These are phyloP conservation scores for Pica pica DNA, from an alignment of 2,113 vertebrate genomes.

Conservation along the genomic window DNA sequence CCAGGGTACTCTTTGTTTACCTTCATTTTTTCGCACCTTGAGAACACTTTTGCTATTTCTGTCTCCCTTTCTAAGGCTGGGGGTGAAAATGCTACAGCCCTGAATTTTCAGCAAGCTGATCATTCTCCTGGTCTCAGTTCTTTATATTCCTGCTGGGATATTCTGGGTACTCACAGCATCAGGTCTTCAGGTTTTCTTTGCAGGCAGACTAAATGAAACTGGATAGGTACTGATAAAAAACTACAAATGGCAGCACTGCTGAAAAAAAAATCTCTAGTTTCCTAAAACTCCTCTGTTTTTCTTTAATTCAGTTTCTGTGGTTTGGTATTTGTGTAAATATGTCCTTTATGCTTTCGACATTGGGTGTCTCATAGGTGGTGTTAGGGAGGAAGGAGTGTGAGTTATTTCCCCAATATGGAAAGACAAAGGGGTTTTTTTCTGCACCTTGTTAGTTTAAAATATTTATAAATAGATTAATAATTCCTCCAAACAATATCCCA, in stretches of 20 bases:
- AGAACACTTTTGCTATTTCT: neutral
- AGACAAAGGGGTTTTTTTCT: neutral
- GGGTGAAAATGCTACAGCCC: neutral
- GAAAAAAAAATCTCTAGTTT: neutral
- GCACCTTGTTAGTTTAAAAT: neutral
- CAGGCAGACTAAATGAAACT: neutral
- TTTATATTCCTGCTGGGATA: neutral
- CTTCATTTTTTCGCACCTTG: neutral
- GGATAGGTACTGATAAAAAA: neutral
- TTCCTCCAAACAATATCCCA: neutral
- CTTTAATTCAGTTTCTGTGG: neutral
- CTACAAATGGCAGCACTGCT: neutral
- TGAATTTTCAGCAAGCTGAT: neutral
- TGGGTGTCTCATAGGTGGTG: neutral
- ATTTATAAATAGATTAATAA: constrained; percentile 6
- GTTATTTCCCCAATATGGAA: neutral
- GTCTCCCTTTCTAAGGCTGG: neutral
- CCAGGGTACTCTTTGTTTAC: neutral
- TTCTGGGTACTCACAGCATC: neutral
- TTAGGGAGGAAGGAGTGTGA: neutral
- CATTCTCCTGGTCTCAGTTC: neutral
- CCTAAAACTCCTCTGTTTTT: neutral
- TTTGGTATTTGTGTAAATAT: neutral
- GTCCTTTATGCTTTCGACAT: neutral
- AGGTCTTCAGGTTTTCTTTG: neutral